Evolutionary conservation across 1,140 invertebrate genomes (phyloP).

Genomic region (Trialeurodes vaporariorum): DNA sequence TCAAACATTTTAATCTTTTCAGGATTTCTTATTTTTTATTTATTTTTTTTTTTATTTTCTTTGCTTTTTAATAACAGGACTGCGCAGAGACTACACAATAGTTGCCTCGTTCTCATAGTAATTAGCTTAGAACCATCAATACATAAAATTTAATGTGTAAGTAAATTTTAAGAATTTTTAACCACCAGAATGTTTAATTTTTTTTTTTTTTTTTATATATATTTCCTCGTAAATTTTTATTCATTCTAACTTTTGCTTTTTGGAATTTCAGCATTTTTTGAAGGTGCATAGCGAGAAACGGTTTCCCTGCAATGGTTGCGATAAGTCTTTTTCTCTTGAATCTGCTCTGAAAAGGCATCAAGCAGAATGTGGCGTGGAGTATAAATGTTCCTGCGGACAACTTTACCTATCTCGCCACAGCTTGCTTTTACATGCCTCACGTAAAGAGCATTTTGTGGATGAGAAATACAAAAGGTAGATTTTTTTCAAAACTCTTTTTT

Average conservation of each 20-base stretch:
- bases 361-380: not conserved
- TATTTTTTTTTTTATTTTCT: not conserved
- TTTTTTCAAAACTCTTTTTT: too few relatives aligned
- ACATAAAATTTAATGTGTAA: too few relatives aligned
- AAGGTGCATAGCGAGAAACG: not conserved
- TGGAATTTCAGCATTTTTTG: not conserved
- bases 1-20: too few relatives aligned
- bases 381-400: not conserved
- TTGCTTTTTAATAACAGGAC: too few relatives aligned
- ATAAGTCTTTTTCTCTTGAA: not conserved
- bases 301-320: not conserved
- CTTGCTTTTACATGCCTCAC: not conserved
- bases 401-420: not conserved
- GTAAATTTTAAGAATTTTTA: too few relatives aligned
- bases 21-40: not conserved
- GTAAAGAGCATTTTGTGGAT: not conserved
- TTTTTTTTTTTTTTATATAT: too few relatives aligned
- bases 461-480: not conserved
- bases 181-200: too few relatives aligned
- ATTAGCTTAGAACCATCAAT: too few relatives aligned
- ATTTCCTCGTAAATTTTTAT: too few relatives aligned
- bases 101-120: too few relatives aligned
- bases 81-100: too few relatives aligned
- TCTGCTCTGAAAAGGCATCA: not conserved
- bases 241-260: too few relatives aligned